Conservation (phyloP, 2,888 invertebrate genomes). For the Euclidia mi region DNA sequence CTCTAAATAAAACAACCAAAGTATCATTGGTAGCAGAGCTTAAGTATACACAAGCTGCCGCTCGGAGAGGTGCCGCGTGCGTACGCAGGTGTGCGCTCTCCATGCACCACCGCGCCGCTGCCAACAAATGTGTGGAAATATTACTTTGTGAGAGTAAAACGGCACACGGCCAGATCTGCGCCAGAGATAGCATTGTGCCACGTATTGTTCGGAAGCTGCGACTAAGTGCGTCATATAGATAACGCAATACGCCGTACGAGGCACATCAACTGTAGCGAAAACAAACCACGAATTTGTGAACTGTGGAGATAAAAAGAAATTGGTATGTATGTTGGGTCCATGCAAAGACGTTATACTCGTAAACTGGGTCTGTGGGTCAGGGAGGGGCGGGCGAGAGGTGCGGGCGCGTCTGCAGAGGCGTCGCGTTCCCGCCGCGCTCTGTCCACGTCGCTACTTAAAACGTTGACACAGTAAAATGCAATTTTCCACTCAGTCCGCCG, state of each 20-base stretch:
- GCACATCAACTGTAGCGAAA: neutral
- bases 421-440: too few species aligned
- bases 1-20: constrained; percentile 14
- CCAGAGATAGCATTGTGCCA: neutral
- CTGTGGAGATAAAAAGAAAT: constrained; percentile 12
- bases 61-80: neutral
- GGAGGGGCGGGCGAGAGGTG: constrained; percentile 12
- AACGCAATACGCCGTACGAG: too few species aligned
- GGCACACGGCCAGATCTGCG: neutral
- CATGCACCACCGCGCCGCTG: neutral
- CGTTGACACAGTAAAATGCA: too few species aligned
- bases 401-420: too few species aligned
- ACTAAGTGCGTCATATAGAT: neutral
- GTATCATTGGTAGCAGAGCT: neutral
- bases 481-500: too few species aligned
- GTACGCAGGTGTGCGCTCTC: neutral
- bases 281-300: neutral
- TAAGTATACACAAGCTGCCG: neutral
- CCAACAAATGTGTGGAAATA: too few species aligned
- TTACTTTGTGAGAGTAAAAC: too few species aligned
- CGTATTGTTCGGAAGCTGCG: neutral
- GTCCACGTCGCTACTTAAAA: too few species aligned
- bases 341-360: constrained; percentile 46
- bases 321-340: constrained; percentile 20
- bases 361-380: constrained; percentile 56